Percentiles rank a stretch among this genome's conserved stretches.
Conservation (phyloP, 1,140 invertebrate genomes). For the Danaus melanippus region DNA sequence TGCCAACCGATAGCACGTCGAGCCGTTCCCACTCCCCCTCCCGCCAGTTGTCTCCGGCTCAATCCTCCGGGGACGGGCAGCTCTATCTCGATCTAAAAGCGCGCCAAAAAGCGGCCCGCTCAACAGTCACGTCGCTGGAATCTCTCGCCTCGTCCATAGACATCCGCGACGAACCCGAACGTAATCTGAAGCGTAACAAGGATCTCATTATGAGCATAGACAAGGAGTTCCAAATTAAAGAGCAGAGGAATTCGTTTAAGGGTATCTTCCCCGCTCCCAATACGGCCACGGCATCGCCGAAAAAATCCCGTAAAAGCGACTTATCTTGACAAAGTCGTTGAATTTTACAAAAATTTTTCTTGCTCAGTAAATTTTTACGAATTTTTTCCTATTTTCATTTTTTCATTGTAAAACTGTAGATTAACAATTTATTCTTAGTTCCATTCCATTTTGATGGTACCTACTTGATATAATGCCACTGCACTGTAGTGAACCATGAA, state of each 20-base stretch:
- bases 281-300: slow-evolving; percentile 32
- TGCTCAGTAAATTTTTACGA: too few relatives aligned
- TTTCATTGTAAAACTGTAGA: slow-evolving; percentile 4
- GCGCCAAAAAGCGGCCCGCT: slow-evolving; percentile 29
- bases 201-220: slow-evolving; percentile 38
- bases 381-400: slow-evolving; percentile 16
- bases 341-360: too few relatives aligned
- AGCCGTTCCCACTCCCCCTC: slow-evolving; percentile 11
- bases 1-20: slow-evolving; percentile 16
- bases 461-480: too few relatives aligned
- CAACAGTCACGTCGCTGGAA: slow-evolving; percentile 58
- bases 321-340: too few relatives aligned
- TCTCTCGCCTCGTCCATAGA: slow-evolving; percentile 57
- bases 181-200: slow-evolving; percentile 44
- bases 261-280: slow-evolving; percentile 45
- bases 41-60: slow-evolving; percentile 4
- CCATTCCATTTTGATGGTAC: too few relatives aligned
- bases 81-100: slow-evolving; percentile 39
- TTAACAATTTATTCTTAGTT: neutral
- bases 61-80: neutral
- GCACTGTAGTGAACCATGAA: too few relatives aligned
- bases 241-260: slow-evolving; percentile 38
- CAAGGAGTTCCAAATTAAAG: slow-evolving; percentile 57
- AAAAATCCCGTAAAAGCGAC: slow-evolving; percentile 42
- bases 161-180: slow-evolving; percentile 37